Evolutionary conservation across 2,113 vertebrate species (phyloP).

Genomic region (Anguilla rostrata): DNA sequence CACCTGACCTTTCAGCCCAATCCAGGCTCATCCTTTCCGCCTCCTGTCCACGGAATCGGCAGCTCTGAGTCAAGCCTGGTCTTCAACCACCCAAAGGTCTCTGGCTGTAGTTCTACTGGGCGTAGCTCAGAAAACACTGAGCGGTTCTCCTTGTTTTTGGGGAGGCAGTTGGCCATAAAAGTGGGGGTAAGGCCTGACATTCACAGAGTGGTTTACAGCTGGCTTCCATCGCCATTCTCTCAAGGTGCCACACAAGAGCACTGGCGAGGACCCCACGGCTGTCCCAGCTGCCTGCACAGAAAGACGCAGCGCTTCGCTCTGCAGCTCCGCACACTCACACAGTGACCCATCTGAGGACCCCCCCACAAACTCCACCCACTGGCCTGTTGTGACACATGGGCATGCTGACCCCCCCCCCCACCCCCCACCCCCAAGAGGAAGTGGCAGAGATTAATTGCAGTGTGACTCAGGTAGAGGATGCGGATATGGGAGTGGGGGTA

Average conservation of each 20-base stretch:
- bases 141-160: too few relatives aligned
- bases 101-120: too few relatives aligned
- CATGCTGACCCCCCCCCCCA: not conserved
- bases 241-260: not conserved
- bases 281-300: not conserved
- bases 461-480: not conserved
- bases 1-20: too few relatives aligned
- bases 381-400: slow-evolving; percentile 15
- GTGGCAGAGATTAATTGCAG: not conserved
- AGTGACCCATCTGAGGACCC: not conserved
- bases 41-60: too few relatives aligned
- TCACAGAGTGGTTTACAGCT: not conserved
- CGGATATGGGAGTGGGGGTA: not conserved
- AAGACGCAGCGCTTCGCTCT: not conserved
- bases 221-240: not conserved
- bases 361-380: not conserved
- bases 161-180: too few relatives aligned
- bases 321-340: not conserved
- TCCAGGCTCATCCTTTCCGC: too few relatives aligned
- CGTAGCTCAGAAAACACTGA: too few relatives aligned
- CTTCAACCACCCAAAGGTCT: too few relatives aligned
- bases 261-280: slow-evolving; percentile 10
- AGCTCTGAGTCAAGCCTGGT: too few relatives aligned
- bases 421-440: too few relatives aligned
- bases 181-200: not conserved